Conservation (phyloP, 2,888 invertebrate species). For the Meteorus colon region DNA sequence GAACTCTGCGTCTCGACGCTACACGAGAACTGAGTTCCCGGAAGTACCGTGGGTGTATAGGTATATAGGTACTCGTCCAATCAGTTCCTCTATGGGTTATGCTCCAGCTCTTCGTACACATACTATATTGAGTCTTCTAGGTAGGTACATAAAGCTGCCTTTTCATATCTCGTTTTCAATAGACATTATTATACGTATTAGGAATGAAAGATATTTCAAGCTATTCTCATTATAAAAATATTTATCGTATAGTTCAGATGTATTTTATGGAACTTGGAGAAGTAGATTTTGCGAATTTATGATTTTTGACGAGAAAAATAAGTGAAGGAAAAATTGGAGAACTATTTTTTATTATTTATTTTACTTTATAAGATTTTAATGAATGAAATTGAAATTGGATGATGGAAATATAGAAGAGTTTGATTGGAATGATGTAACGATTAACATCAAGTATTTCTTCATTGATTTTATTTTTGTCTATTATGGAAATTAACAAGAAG, state of each 20-base stretch:
- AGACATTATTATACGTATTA: constrained; percentile 14
- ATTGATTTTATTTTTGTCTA: too few species aligned
- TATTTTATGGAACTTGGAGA: neutral
- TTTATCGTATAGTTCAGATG: too few species aligned
- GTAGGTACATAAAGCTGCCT: neutral
- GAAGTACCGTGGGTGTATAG: constrained; percentile 32
- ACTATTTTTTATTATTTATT: too few species aligned
- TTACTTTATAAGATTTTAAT: too few species aligned
- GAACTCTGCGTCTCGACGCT: constrained; percentile 50
- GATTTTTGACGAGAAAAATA: too few species aligned
- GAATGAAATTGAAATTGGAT: too few species aligned
- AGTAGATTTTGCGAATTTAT: constrained; percentile 6
- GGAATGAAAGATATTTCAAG: neutral
- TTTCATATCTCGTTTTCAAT: constrained; percentile 2
- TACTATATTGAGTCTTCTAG: neutral
- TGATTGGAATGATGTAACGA: too few species aligned
- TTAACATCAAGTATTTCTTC: too few species aligned
- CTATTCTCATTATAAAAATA: neutral
- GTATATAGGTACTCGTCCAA: constrained; percentile 11
- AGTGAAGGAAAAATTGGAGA: too few species aligned
- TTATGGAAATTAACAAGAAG: too few species aligned
- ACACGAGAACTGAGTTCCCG: constrained; percentile 42
- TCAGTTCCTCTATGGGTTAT: neutral
- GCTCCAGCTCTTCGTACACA: neutral
- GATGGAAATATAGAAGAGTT: too few species aligned